Evolutionary conservation across 2,113 vertebrate species (phyloP).

Genomic region (Sorex araneus): DNA sequence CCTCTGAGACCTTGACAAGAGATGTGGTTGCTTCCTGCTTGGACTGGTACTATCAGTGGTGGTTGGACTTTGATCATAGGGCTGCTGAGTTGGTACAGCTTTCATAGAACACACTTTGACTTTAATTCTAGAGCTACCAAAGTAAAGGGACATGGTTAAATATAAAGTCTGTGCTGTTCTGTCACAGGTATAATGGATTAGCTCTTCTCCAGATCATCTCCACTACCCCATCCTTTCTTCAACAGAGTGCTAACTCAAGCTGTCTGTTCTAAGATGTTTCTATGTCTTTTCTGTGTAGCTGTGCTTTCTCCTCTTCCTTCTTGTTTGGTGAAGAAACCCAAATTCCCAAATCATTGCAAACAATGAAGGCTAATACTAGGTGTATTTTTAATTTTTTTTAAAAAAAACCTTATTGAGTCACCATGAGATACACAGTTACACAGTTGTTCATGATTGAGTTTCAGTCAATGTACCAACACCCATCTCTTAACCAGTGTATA

Average conservation of each 20-base stretch:
- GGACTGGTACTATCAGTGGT: not conserved
- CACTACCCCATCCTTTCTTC: not conserved
- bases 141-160: no score
- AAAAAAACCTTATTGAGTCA: no score
- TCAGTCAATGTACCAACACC: no score
- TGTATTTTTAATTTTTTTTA: no score
- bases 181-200: not conserved
- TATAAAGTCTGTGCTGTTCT: no score
- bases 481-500: no score
- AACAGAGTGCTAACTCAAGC: not conserved
- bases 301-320: not conserved
- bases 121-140: no score
- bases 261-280: conserved; percentile 27
- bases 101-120: no score
- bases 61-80: not conserved
- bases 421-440: no score
- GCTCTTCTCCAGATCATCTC: not conserved
- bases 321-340: not conserved
- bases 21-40: not conserved
- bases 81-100: not conserved
- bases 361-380: not conserved
- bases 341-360: not conserved
- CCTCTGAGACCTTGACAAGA: not conserved
- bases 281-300: conserved; percentile 1
- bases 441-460: no score